These are phyloP conservation scores for Drosophila barbarae DNA, from an alignment of 2,888 invertebrate genomes.

Conservation along the genomic window DNA sequence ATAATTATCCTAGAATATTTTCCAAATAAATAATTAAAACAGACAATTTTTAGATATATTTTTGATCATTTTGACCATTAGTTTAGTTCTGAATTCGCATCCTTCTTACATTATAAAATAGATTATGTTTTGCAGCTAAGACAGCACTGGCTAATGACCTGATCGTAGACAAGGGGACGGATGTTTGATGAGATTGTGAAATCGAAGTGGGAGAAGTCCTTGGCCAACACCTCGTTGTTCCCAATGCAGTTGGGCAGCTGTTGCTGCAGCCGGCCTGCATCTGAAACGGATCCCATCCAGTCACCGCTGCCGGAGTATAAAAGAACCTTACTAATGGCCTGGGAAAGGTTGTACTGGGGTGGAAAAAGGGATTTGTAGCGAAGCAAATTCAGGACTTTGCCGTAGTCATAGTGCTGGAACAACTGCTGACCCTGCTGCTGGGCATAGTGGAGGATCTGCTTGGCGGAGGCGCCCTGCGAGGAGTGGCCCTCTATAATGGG, in stretches of 20 bases:
- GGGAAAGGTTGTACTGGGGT: conserved; percentile 80
- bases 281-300: conserved; percentile 37
- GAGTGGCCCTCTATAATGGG: conserved; percentile 82
- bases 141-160: conserved; percentile 13
- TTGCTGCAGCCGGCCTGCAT: conserved; percentile 14
- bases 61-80: too few relatives aligned
- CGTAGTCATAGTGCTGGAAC: conserved; percentile 81
- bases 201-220: conserved; percentile 45
- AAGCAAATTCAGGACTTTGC: conserved; percentile 75
- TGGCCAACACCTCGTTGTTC: not conserved
- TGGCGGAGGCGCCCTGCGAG: conserved; percentile 81
- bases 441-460: conserved; percentile 81
- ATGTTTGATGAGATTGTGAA: conserved; percentile 38
- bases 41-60: too few relatives aligned
- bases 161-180: conserved; percentile 14
- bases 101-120: not conserved
- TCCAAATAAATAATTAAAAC: too few relatives aligned
- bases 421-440: conserved; percentile 76
- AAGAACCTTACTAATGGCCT: conserved; percentile 79
- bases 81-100: not conserved
- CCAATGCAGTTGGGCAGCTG: conserved; percentile 74
- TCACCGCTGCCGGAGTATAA: conserved; percentile 80
- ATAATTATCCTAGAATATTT: too few relatives aligned
- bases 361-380: conserved; percentile 80
- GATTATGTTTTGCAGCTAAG: not conserved